Base-by-base conservation (phyloP, 2,888 invertebrate species). In the Blastobasis adustella region DNA sequence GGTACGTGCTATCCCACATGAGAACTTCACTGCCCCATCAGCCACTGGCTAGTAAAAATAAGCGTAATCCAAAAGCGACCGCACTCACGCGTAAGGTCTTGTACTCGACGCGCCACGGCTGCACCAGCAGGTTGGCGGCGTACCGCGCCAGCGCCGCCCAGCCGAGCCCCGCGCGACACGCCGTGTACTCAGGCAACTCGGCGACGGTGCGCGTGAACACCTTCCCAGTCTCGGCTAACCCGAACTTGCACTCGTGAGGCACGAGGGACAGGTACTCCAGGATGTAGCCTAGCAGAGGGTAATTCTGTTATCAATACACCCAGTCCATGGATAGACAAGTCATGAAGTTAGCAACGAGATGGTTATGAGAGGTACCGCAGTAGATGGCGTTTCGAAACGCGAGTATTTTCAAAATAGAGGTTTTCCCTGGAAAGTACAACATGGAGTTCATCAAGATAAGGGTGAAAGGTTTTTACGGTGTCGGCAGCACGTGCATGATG, bases 101-200 rank as follows among this genome's bases (percentile, higher is more conserved):
- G 74, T 95, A 97, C 76, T 97, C 97, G 74, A 93, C 94, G 61
- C 97, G 87, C 97, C 97, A 97, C 5, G 96, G 96, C 73, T 96
- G 96, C 9, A 93, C 92, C 50, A 96, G 87, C 55, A 97, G 85
- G 81, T 97, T 96, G 52, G 93, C 93, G 3, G 96, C 96, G 76
- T 97, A 97, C 59, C 94, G 90, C 54, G 95, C 96, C 59, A 97
- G 90, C 40, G 95, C 94, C 64, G 94, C 93, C 91, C 96, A 97
- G 9, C 96, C 96, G 47, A 93, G 89, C 38, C 94, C 93, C 10
- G 95, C 95, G 61, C 93, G 91, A 66, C 94, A 94, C 23, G 94
- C 95, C 71, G 94, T 96, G 73, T 95, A 96, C 64, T 94, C 93
- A 5, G 90, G 82, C 66, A 93, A 84, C 49, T 91, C 91, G 46